Evolutionary conservation across 2,797 vertebrate genomes (phyloP).

Genomic region (Sebastes trivittatus): DNA sequence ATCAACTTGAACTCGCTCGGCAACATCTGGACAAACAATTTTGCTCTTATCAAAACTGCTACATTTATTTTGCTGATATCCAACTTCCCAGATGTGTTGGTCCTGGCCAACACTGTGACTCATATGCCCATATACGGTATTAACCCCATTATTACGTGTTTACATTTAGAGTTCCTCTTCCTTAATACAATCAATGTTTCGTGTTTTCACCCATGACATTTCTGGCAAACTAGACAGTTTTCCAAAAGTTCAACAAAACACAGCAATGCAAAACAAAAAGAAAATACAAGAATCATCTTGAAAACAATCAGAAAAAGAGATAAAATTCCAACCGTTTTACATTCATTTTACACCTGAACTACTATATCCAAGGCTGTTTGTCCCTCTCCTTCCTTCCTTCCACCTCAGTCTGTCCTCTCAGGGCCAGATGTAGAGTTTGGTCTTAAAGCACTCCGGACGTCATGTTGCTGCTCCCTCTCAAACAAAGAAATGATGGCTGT

Average conservation of each 20-base stretch:
- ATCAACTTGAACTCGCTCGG: background rate
- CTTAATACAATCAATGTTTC: background rate
- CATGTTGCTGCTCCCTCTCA: background rate
- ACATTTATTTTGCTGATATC: background rate
- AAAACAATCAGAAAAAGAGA: constrained; percentile 13
- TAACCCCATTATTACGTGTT: background rate
- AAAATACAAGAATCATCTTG: constrained; percentile 14
- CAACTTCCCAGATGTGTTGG: constrained; percentile 19
- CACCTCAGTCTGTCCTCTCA: background rate
- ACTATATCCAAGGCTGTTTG: background rate
- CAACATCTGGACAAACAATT: background rate
- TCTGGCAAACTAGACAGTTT: background rate
- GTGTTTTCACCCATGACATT: background rate
- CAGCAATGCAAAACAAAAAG: constrained; percentile 46
- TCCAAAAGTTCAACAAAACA: constrained; percentile 43
- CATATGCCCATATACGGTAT: background rate
- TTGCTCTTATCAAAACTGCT: background rate
- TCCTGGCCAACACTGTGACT: constrained; percentile 21
- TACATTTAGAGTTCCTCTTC: background rate
- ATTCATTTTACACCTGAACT: constrained; percentile 38
- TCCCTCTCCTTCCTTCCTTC: background rate
- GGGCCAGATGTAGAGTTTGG: background rate
- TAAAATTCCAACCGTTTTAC: constrained; percentile 41
- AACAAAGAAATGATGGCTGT: constrained; percentile 4
- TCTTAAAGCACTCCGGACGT: constrained; percentile 1